Conservation (phyloP, 2,797 vertebrate species). For the Xenopus petersii region DNA sequence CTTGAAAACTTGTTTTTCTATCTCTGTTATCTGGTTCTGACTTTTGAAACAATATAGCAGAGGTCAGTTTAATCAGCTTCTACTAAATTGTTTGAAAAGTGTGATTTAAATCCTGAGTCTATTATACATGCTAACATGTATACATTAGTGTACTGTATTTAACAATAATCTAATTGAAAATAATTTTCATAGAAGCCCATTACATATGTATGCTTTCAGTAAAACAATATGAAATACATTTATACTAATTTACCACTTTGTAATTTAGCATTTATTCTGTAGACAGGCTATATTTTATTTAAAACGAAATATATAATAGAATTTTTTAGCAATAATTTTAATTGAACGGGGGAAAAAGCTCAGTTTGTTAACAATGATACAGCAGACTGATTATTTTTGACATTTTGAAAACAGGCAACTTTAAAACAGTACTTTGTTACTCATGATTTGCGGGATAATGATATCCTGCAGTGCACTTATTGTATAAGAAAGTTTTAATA, state of each 20-base stretch:
- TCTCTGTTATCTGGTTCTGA: too few species aligned
- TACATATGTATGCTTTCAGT: too few species aligned
- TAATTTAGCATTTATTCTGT: conserved; percentile 6
- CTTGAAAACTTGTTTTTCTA: too few species aligned
- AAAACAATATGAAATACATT: too few species aligned
- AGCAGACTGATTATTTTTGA: conserved; percentile 35
- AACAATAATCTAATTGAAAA: too few species aligned
- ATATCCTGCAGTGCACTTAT: conserved; percentile 27
- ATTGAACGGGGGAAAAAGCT: conserved; percentile 7
- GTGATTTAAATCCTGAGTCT: too few species aligned
- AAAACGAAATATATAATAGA: conserved; percentile 5
- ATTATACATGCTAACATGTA: too few species aligned
- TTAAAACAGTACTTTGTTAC: conserved; percentile 12
- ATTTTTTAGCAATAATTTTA: conserved; percentile 14
- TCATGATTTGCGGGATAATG: conserved; percentile 29
- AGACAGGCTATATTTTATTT: neutral
- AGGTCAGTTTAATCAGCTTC: too few species aligned
- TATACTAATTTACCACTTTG: neutral
- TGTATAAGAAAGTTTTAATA: conserved; percentile 15
- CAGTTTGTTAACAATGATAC: conserved; percentile 22
- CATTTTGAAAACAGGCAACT: conserved; percentile 31
- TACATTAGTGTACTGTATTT: too few species aligned
- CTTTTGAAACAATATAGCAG: too few species aligned
- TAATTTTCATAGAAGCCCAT: too few species aligned
- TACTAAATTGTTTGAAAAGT: too few species aligned